Conservation (phyloP, 2,888 invertebrate species). For the Eilema caniola region DNA sequence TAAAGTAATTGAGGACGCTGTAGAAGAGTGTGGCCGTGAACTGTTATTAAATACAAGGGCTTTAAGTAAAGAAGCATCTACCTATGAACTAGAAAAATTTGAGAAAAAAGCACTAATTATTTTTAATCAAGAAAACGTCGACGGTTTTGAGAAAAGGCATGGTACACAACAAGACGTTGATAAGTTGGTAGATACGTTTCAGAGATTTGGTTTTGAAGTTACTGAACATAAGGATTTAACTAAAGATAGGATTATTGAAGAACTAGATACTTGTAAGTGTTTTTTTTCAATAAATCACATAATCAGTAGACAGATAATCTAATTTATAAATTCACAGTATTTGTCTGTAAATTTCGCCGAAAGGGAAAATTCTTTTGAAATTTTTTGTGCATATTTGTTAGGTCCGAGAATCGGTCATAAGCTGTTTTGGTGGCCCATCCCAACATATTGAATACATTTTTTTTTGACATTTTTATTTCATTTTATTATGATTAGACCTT, state of each 20-base stretch:
- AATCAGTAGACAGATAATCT: neutral
- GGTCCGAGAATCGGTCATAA: no score
- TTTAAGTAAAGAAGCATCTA: conserved; percentile 60
- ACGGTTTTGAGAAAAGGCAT: conserved; percentile 61
- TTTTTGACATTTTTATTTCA: no score
- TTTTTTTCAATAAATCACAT: neutral
- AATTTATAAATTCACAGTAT: no score
- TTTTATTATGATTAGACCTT: no score
- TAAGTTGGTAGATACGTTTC: conserved; percentile 63
- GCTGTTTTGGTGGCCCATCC: no score
- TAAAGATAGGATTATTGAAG: conserved; percentile 61
- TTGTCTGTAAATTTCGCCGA: no score
- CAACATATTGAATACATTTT: no score
- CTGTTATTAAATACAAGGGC: conserved; percentile 50
- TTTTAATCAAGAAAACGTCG: conserved; percentile 70
- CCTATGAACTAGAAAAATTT: conserved; percentile 74
- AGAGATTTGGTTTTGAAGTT: conserved; percentile 67
- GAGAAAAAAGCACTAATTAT: conserved; percentile 72
- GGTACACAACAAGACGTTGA: conserved; percentile 72
- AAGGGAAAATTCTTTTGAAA: no score
- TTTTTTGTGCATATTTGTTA: no score
- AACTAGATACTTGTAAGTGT: conserved; percentile 65
- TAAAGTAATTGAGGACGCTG: neutral
- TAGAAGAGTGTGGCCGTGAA: conserved; percentile 10
- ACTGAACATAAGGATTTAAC: conserved; percentile 62